Evolutionary conservation across 2,113 vertebrate species (phyloP), one percentile per base, ranked within the genome.

Genomic region (Calypte anna): DNA sequence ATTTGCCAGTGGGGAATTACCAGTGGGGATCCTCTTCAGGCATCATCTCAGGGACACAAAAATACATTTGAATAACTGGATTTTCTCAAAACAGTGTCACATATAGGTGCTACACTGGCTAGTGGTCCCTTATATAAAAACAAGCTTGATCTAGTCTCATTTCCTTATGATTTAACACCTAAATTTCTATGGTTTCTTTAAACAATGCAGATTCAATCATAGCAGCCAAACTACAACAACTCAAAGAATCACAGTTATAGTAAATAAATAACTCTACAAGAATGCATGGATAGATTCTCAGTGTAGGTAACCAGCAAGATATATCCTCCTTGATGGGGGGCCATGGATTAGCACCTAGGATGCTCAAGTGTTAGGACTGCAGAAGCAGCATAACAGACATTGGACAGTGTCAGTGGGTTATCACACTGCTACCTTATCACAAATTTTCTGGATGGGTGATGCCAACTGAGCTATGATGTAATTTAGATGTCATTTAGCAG

Each of bases 331-430:
- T 51, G 48, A 27, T 20, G 5, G 25, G 57, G 12, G 7, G 22
- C 38, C 38, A 76, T 38, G 20, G 13, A 84, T 44, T 67, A 55
- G 28, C 36, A 63, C 54, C n/a, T 38, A 27, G 12, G 24, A 50
- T 24, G 36, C 54, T 61, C 23, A 74, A 55, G 84, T 12, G 3
- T 66, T 66, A 53, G 22, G 23, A 57, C 53, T 54, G 82, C 19
- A 22, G 4, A 59, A 69, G 22, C 70, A 84, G 27, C 31, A 67
- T 9, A 74, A 46, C 18, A 61, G 1, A 36, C 1, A 0, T 6
- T 53, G 21, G 51, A 43, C 28, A 48, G 28, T 0, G 0, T 23
- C n/a, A 43, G 31, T 14, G 15, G 25, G 11, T 8, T 77, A 82
- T 14, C 58, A 44, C 12, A 25, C 2, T 3, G 9, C 30, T 12